Percentiles rank a stretch among this genome's conserved stretches.
These are phyloP conservation scores for Mormyrus iriodes DNA, from an alignment of 2,113 vertebrate species.

Conservation along the genomic window DNA sequence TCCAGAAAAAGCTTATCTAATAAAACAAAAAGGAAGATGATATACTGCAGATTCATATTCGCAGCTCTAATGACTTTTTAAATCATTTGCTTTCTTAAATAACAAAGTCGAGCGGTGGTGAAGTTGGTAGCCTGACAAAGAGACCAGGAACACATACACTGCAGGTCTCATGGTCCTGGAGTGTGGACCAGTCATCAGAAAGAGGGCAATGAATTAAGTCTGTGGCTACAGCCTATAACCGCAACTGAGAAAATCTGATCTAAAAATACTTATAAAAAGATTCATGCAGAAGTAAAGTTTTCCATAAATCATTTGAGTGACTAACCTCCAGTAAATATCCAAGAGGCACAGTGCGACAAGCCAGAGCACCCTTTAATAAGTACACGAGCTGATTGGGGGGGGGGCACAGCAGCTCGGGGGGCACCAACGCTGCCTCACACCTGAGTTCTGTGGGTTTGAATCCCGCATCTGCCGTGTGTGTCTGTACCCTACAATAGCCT, in stretches of 20 bases:
- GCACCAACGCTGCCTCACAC: neutral
- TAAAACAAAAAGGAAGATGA: neutral
- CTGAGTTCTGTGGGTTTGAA: neutral
- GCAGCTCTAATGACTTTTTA: neutral
- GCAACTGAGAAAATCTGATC: neutral
- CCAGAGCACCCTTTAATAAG: neutral
- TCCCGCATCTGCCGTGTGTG: neutral
- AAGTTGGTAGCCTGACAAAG: neutral
- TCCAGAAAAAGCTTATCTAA: too few species aligned
- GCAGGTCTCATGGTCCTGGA: neutral
- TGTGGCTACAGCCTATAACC: neutral
- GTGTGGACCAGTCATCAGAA: neutral
- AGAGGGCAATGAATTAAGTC: neutral
- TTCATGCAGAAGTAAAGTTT: neutral
- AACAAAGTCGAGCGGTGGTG: neutral
- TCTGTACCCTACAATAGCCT: neutral
- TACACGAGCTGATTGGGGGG: neutral
- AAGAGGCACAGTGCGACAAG: neutral
- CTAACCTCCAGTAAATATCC: neutral
- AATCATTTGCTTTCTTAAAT: neutral
- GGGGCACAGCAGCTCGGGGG: neutral
- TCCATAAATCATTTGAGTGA: neutral
- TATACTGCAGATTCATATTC: neutral
- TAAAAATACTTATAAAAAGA: neutral
- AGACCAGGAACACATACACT: neutral